Base-by-base conservation (phyloP, 2,888 invertebrate species). In the Amiota minor region DNA sequence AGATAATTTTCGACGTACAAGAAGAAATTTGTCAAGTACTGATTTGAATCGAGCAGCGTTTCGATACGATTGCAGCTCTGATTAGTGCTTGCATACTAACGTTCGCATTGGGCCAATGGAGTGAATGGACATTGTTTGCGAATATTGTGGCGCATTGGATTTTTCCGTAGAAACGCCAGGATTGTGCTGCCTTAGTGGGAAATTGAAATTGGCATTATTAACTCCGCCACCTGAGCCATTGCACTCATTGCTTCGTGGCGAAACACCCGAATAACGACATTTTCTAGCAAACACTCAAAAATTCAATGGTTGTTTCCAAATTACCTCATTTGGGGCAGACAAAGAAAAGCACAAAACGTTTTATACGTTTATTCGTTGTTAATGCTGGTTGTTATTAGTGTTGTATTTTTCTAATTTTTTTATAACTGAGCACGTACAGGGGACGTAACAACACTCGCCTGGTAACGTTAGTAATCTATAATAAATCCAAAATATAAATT, bases 311-410 rank as follows among this genome's bases (percentile, higher is more conserved):
- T 85, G 84, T 80, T 88, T 85, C 75, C 84, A 86, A 79, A 86
- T 86, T 80, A 74, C 83, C 4, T 86, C 82, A 82, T 86, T 88
- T 84, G 85, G 84, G 71, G 83, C 81, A 72, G 76, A 82, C 1
- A 81, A n/a, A n/a, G n/a, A n/a, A n/a, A n/a, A n/a, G n/a, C n/a
- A n/a, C n/a, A n/a, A n/a, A n/a, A n/a, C n/a, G n/a, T n/a, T n/a
- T n/a, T n/a, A n/a, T n/a, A n/a, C n/a, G n/a, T n/a, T n/a, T n/a
- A n/a, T n/a, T n/a, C n/a, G n/a, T n/a, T n/a, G n/a, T n/a, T n/a
- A n/a, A n/a, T n/a, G n/a, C n/a, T n/a, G n/a, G n/a, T n/a, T n/a
- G n/a, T n/a, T n/a, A n/a, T n/a, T n/a, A n/a, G n/a, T n/a, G n/a
- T n/a, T n/a, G n/a, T n/a, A n/a, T n/a, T n/a, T n/a, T n/a, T n/a